phyloP scores from a whole-genome alignment of 2,797 vertebrate genomes.

The Phalanger gymnotis region DNA sequence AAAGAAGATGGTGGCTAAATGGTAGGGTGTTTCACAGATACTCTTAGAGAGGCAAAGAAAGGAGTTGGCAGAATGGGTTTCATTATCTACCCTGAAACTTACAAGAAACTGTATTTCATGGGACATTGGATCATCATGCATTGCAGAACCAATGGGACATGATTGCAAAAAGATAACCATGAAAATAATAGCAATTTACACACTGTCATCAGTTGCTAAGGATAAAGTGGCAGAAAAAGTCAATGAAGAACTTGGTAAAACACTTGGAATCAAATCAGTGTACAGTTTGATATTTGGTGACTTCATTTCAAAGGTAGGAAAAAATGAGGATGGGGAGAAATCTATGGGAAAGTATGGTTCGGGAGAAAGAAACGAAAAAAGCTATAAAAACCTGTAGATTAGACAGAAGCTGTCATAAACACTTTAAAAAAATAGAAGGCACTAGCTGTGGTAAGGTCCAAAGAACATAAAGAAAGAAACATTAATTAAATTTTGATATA shows the following conservation, averaged over 20 bases:
- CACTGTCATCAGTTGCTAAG: background rate
- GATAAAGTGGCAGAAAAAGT: background rate
- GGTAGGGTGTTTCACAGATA: background rate
- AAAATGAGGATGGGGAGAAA: background rate
- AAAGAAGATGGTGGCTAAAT: background rate
- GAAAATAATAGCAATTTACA: background rate
- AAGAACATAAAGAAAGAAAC: background rate
- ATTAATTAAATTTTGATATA: background rate
- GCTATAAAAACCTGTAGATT: too few relatives aligned
- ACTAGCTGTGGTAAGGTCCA: background rate
- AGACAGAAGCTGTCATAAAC: background rate
- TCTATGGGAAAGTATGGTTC: background rate
- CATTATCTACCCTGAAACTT: background rate
- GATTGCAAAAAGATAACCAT: background rate
- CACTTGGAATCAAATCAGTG: background rate
- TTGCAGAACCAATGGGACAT: background rate
- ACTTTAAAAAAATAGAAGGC: background rate
- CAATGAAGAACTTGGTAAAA: background rate
- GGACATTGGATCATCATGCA: background rate
- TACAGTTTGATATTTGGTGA: background rate
- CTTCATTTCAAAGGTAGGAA: background rate
- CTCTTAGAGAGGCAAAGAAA: background rate
- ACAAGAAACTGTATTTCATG: background rate
- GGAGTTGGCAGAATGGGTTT: background rate
- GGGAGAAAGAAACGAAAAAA: background rate